These are phyloP conservation scores for Folsomia candida DNA, from an alignment of 2,888 invertebrate species.

Conservation along the genomic window DNA sequence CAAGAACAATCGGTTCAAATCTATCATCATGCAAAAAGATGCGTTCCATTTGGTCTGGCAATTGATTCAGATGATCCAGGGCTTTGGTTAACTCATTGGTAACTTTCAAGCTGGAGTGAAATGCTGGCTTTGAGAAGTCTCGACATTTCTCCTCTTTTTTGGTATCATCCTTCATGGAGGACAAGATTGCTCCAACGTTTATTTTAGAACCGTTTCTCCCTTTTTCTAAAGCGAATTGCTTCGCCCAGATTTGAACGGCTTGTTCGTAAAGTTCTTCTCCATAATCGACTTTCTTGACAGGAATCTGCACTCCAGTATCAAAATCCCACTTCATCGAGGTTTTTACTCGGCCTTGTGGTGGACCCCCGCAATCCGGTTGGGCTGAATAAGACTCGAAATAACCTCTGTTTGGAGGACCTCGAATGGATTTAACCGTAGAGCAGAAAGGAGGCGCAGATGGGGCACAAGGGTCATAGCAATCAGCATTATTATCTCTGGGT, in stretches of 20 bases:
- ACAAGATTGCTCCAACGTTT: neutral
- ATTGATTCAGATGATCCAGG: slow-evolving; percentile 23
- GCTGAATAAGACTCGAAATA: neutral
- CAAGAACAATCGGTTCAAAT: slow-evolving; percentile 28
- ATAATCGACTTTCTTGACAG: slow-evolving; percentile 28
- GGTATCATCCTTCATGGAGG: neutral
- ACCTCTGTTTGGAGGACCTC: slow-evolving; percentile 5
- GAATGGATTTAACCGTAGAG: slow-evolving; percentile 16
- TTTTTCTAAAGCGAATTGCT: neutral
- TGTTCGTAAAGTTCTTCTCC: slow-evolving; percentile 39
- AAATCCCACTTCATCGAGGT: slow-evolving; percentile 30
- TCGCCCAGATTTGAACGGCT: slow-evolving; percentile 31
- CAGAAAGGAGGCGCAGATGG: slow-evolving; percentile 4
- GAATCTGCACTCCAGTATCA: slow-evolving; percentile 18
- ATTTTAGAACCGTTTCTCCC: neutral
- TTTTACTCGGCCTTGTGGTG: slow-evolving; percentile 14
- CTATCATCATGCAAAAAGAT: slow-evolving; percentile 28
- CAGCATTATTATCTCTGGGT: neutral
- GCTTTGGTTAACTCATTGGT: slow-evolving; percentile 28
- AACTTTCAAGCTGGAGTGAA: slow-evolving; percentile 26
- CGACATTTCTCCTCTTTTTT: slow-evolving; percentile 29
- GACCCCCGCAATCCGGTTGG: neutral
- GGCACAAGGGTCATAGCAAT: neutral
- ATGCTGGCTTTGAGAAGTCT: slow-evolving; percentile 35
- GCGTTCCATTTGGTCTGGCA: slow-evolving; percentile 30